These are phyloP conservation scores for Myiagra hebetior DNA, from an alignment of 2,113 vertebrate species.

Conservation along the genomic window DNA sequence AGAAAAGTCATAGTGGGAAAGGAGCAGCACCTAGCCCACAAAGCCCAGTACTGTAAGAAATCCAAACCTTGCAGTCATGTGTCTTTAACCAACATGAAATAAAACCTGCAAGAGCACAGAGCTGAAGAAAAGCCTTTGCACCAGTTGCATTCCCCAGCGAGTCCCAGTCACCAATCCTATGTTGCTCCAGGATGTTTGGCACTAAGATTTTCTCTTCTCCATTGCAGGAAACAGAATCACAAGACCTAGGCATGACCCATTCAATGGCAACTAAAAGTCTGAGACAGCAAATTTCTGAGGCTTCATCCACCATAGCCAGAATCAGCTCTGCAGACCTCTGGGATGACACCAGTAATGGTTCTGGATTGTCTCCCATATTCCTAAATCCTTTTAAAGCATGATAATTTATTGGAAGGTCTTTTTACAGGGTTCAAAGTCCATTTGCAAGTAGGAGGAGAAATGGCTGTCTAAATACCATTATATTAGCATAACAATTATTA, in stretches of 20 bases:
- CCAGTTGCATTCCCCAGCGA: rapidly evolving
- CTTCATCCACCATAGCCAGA: neutral
- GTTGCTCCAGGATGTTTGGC: neutral
- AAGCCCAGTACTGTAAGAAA: neutral
- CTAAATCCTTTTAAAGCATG: neutral
- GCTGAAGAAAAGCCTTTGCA: neutral
- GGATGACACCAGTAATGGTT: neutral
- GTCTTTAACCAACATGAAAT: neutral
- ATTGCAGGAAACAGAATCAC: neutral
- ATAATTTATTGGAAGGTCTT: neutral
- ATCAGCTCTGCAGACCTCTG: neutral
- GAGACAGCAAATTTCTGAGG: neutral
- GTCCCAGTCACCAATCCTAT: neutral
- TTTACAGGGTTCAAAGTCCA: neutral
- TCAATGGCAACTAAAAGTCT: neutral
- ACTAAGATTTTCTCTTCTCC: neutral
- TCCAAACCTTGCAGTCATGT: rapidly evolving
- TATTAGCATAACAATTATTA: neutral
- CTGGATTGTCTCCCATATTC: neutral
- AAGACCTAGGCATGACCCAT: neutral
- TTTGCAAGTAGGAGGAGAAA: neutral
- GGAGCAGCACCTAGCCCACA: neutral
- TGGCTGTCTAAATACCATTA: neutral
- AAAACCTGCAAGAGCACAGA: neutral
- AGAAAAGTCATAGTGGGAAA: neutral